Evolutionary conservation across 2,888 invertebrate genomes (phyloP), one percentile per base, ranked within the genome.

Genomic region (Lasioglossum morio): DNA sequence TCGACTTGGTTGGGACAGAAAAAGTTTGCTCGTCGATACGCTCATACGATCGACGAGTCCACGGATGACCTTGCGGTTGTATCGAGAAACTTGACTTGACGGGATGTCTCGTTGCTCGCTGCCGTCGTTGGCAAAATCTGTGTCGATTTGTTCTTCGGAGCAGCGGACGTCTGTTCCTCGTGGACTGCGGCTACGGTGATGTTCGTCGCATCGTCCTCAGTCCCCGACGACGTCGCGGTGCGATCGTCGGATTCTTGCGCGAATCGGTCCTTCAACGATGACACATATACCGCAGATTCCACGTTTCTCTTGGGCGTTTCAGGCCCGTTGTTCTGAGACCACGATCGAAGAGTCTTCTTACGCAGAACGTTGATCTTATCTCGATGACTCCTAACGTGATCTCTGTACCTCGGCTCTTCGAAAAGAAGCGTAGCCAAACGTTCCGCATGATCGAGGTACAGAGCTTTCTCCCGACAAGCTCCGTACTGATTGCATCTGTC

Each of bases 381-480:
- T 70, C 96, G 93, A 92, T 96, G 97, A 73, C 96, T 96, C 78
- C 95, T 95, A 0, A 96, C 97, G 69, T 96, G 96, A 10, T 95
- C 95, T 60, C 96, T 96, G 72, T 96, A 96, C 4, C 96, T 96
- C 23, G 96, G 95, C 82, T 96, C 96, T 81, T 97, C 97, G 82
- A 96, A 95, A 37, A 97, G 94, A 23, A 98, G 95, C 82, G 96
- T 96, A 63, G 97, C 96, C 4, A 98, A 95, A 77, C 97, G 96
- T 85, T 96, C 96, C 0, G 97, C 97, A 92, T 98, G 98, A 84
- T 97, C 96, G 63, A 98, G 95, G 92, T 97, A 98, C 83, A 97
- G 96, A 2, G 96, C 95, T 12, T 97, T 97, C 92, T 97, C 97
- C 81, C 96, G 95, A 34, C 96, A 95, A 0, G 97, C 96, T 19